These are phyloP conservation scores for Panopea generosa DNA, from an alignment of 2,888 invertebrate genomes.

Conservation along the genomic window DNA sequence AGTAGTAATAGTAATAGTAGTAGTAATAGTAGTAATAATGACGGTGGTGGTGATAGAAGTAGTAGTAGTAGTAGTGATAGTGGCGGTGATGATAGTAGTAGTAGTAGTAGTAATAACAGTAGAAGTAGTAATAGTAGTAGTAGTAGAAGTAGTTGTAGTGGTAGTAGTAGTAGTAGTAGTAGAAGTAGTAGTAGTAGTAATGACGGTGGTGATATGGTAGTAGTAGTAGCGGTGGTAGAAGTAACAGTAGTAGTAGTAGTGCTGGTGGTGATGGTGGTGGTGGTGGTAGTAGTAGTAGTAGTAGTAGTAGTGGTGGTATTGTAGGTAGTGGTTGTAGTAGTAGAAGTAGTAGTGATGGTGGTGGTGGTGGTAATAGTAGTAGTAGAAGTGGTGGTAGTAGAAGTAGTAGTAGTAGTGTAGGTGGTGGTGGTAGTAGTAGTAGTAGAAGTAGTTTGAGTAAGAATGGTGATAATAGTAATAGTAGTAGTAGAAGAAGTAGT, in stretches of 20 bases:
- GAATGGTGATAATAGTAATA: background rate
- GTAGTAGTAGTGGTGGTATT: constrained; percentile 7
- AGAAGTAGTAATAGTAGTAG: too few relatives aligned
- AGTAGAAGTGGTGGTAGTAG: too few relatives aligned
- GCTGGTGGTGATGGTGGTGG: background rate
- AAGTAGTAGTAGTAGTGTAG: too few relatives aligned
- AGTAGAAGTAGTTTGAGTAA: constrained; percentile 11
- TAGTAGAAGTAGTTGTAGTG: too few relatives aligned
- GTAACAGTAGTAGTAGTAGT: background rate
- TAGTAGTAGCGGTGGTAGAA: background rate
- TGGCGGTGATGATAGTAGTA: background rate
- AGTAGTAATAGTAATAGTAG: too few relatives aligned
- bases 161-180: too few relatives aligned
- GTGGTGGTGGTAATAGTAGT: background rate
- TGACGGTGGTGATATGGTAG: background rate
- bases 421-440: constrained; percentile 1
- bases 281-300: background rate
- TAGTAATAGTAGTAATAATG: constrained; percentile 5
- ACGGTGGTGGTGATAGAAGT: too few relatives aligned
- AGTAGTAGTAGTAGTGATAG: too few relatives aligned
- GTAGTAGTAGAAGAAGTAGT: background rate
- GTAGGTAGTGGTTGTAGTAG: constrained; percentile 1
- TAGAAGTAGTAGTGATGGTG: background rate
- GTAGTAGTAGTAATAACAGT: too few relatives aligned
- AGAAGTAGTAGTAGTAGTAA: constrained; percentile 3